Evolutionary conservation across 2,888 invertebrate genomes (phyloP), one percentile per base, ranked within the genome.

Genomic region (Idaea dimidiata): DNA sequence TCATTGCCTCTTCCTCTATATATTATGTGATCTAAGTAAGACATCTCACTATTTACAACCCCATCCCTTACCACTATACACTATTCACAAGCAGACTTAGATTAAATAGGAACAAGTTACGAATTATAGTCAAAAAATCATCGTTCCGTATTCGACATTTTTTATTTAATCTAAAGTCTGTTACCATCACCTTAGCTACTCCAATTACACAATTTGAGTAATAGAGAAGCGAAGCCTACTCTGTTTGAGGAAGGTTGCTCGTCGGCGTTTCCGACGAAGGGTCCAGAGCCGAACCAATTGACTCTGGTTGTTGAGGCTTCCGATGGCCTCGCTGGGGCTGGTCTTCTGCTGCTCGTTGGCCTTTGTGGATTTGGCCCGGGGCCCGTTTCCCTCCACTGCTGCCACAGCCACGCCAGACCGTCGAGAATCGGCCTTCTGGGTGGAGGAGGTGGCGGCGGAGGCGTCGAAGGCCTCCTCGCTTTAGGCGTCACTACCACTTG

Each of bases 341-440:
- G 73, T 16, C 64, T 66, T 16, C 65, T 65, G 17, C 17, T 17
- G 57, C 63, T 67, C 7, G 86, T 84, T 65, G 80, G 76, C 8
- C 84, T 74, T 0, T 83, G 71, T 0, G 85, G 73, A 2, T 79
- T 72, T 0, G 89, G 76, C 4, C 85, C 90, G 14, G 93, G 91
- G 3, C 80, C 90, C 14, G 93, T 93, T 53, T 94, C 93, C 59
- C 93, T 86, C 94, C 94, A 94, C 72, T 93, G 92, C 78, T 93
- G 92, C 94, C 94, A 94, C 14, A 94, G 80, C 94, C 94, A 94
- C 18, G 93, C 89, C 58, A 94, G 75, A n/a, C 94, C 94, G 59
- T 94, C 94, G 66, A 94, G 72, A 58, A 94, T 83, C 5, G 94
- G 94, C 68, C 80, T 91, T 69, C 90, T 76, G 5, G 89, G 88